Conservation (phyloP, 2,113 vertebrate genomes). For the Haliaeetus leucogaster region DNA sequence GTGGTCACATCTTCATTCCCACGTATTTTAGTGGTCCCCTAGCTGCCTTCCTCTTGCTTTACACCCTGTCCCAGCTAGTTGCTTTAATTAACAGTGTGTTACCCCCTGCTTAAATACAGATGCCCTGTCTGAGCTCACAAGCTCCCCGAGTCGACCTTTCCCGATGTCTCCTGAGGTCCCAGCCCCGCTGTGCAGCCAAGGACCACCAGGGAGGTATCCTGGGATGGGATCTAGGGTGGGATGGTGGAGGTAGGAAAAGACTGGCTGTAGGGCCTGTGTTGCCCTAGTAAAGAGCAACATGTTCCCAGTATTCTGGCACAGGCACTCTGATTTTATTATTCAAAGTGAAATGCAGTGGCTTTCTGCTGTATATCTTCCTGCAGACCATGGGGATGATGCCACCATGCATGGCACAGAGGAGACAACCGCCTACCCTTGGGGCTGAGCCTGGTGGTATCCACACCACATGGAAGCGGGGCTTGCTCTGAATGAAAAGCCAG, state of each 20-base stretch:
- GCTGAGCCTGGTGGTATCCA: not conserved
- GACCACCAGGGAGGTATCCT: not conserved
- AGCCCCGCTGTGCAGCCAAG: not conserved
- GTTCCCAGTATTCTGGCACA: not conserved
- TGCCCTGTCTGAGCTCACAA: not conserved
- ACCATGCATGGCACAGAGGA: not conserved
- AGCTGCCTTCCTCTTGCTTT: not conserved
- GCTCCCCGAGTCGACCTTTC: not conserved
- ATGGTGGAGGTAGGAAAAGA: not conserved
- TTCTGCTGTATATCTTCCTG: not conserved
- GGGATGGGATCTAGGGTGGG: not conserved
- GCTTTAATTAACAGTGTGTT: not conserved
- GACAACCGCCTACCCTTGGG: not conserved
- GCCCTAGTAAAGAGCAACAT: not conserved
- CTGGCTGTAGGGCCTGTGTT: not conserved
- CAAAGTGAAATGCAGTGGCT: not conserved
- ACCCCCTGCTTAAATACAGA: not conserved
- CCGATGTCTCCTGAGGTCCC: rapidly evolving
- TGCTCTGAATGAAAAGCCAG: not conserved
- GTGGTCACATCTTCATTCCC: not conserved
- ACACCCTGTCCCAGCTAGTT: not conserved
- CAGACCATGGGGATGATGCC: not conserved
- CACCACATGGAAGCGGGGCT: not conserved
- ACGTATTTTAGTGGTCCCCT: not conserved
- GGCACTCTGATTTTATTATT: not conserved